Evolutionary conservation across 1,140 invertebrate species (phyloP), one percentile per base, ranked within the genome.

Genomic region (Solenopsis invicta): DNA sequence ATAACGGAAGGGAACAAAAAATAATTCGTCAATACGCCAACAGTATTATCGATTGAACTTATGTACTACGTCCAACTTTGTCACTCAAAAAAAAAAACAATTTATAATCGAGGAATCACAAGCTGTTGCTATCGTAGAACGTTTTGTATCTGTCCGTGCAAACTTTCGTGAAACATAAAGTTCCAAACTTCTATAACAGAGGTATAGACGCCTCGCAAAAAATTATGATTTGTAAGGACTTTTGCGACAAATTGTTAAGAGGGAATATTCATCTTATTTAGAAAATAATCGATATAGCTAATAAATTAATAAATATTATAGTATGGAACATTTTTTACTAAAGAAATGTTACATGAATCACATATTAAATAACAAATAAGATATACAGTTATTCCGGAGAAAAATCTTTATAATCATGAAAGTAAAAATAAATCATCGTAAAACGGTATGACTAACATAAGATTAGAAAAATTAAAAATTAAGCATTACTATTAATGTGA

Each of bases 101-200:
- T 24, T 21, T 67, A 21, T 21, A 37, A n/a, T 80, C 13, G 37
- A 18, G 21, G 6, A 61, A 80, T 18, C 8, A 66, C 8, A 66
- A 34, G 34, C 24, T 54, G 69, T 80, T 69, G n/a, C n/a, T 41
- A 41, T 8, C 16, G 13, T 54, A 80, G 6, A 54, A 80, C 69
- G 59, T 69, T 80, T 37, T 12, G 21, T 41, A 24, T 18, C 48
- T 24, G 37, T 34, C 71, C 21, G 24, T 16, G 10, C 10, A 45
- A 81, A 81, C 78, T 71, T 81, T 29, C 4, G 13, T 54, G 45
- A 3, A 66, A 13, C 16, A 69, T 3, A 18, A 69, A 80, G 62
- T 78, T 78, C 9, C 6, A 16, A 80, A 80, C 62, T 78, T 66
- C 1, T 54, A n/a, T 24, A 3, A 4, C 29, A 37, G 29, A 34